Conservation (phyloP, 2,797 vertebrate genomes). For the Psittacula echo region DNA sequence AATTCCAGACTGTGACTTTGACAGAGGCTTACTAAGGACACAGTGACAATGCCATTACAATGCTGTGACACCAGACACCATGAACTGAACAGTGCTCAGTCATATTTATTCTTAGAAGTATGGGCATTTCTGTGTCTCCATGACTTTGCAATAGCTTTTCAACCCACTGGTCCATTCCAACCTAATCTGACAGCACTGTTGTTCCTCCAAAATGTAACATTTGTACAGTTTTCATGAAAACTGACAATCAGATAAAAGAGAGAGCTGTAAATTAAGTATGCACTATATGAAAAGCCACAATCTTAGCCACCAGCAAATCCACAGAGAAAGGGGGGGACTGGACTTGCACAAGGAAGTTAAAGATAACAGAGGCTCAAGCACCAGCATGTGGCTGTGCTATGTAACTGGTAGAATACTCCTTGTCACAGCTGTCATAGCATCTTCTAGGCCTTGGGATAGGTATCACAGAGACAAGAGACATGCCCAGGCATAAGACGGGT, state of each 20-base stretch:
- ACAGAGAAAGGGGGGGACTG: neutral
- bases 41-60: slow-evolving; percentile 31
- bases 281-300: neutral
- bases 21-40: slow-evolving; percentile 20
- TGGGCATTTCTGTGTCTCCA: neutral
- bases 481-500: neutral
- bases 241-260: neutral
- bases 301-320: neutral
- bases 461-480: neutral
- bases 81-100: neutral
- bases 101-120: neutral
- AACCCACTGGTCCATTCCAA: neutral
- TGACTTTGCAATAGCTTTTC: neutral
- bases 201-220: neutral
- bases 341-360: neutral
- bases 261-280: neutral
- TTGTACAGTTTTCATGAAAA: slow-evolving; percentile 2
- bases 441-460: neutral
- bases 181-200: neutral
- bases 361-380: neutral
- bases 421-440: neutral
- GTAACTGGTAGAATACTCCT: neutral
- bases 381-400: neutral
- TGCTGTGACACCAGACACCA: neutral
- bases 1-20: slow-evolving; percentile 41